These are phyloP conservation scores for Pantelozetes paolii DNA, from an alignment of 2,888 invertebrate genomes.

Conservation along the genomic window DNA sequence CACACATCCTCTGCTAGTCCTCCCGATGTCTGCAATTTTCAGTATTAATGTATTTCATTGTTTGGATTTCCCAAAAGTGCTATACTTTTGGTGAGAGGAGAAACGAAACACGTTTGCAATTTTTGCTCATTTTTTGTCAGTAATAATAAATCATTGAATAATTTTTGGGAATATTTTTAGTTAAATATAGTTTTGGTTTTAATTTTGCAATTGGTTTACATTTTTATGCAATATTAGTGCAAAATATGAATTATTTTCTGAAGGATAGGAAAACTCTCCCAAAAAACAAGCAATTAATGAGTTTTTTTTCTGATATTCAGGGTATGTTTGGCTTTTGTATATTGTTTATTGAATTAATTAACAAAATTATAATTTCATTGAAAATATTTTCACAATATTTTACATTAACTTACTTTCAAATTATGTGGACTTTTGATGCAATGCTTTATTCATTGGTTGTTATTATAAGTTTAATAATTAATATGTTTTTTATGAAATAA, in stretches of 20 bases:
- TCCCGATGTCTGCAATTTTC: neutral
- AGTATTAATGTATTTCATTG: conserved; percentile 25
- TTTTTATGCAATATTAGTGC: neutral
- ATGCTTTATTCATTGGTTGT: too few species aligned
- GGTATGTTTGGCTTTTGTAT: too few species aligned
- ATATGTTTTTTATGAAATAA: too few species aligned
- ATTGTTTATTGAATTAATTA: conserved; percentile 15
- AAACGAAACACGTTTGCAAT: conserved; percentile 26
- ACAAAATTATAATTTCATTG: neutral
- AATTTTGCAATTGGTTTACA: neutral
- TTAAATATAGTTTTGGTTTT: conserved; percentile 18
- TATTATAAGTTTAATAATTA: too few species aligned
- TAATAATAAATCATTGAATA: conserved; percentile 33
- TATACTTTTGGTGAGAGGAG: conserved; percentile 4
- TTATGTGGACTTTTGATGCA: too few species aligned
- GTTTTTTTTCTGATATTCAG: conserved; percentile 13
- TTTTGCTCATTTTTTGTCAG: conserved; percentile 15
- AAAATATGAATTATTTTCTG: neutral
- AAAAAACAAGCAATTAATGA: conserved; percentile 5
- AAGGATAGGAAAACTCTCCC: neutral
- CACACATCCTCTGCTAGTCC: neutral
- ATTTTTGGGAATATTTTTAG: neutral
- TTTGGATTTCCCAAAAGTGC: conserved; percentile 22
- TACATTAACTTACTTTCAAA: too few species aligned
- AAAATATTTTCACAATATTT: too few species aligned